These are phyloP conservation scores for Orestias chungarensis DNA, from an alignment of 2,797 vertebrate genomes.

Conservation along the genomic window DNA sequence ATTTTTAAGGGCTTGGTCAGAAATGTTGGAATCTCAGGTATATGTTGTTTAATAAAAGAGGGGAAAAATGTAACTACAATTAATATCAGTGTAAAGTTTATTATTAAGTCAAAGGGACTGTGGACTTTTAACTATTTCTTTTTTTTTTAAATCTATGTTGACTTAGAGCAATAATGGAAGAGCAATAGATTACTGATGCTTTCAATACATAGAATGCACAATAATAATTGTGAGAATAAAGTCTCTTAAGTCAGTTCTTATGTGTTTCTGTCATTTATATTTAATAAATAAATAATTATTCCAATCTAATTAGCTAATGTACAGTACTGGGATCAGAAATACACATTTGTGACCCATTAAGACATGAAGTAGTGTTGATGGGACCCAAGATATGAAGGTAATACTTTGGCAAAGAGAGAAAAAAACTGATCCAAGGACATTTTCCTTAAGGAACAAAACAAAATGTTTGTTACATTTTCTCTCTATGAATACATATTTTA, in stretches of 20 bases:
- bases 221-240: neutral
- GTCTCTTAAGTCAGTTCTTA: too few species aligned
- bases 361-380: neutral
- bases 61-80: neutral
- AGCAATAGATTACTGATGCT: neutral
- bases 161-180: neutral
- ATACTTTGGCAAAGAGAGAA: neutral
- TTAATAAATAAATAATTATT: neutral
- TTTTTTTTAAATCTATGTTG: neutral
- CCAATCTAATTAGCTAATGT: neutral
- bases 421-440: too few species aligned
- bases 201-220: neutral
- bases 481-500: too few species aligned
- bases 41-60: neutral
- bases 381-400: too few species aligned
- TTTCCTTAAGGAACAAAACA: neutral
- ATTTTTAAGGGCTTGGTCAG: neutral
- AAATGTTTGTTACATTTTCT: too few species aligned
- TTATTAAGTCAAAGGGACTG: neutral
- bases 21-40: neutral
- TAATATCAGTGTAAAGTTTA: neutral
- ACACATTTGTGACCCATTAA: neutral
- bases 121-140: neutral
- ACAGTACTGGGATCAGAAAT: neutral
- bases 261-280: neutral